Conservation (phyloP, 2,888 invertebrate genomes). For the Pseudococcus jackbeardsleyi region DNA sequence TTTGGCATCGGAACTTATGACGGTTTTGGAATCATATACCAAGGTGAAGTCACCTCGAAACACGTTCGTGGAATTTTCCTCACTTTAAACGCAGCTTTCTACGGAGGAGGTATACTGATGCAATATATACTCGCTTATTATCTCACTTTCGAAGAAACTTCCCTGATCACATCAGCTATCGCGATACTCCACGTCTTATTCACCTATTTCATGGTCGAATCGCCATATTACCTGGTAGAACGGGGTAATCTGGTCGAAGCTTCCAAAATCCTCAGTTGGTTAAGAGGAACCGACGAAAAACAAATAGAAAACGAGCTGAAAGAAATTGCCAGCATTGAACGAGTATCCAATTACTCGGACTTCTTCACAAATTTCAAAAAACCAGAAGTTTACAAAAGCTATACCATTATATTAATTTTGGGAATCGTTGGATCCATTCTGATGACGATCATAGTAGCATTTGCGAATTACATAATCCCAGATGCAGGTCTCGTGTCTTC, state of each 20-base stretch:
- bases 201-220: slow-evolving; percentile 14
- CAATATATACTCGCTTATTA: not conserved
- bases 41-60: not conserved
- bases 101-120: not conserved
- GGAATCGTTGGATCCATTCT: not conserved
- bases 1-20: slow-evolving; percentile 26
- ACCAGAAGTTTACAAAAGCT: slow-evolving; percentile 25
- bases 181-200: not conserved
- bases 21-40: slow-evolving; percentile 8
- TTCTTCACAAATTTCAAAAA: not conserved
- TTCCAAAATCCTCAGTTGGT: not conserved
- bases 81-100: not conserved
- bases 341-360: not conserved
- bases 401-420: not conserved
- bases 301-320: not conserved
- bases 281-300: slow-evolving; percentile 1
- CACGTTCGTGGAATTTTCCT: not conserved
- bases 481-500: not conserved
- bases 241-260: not conserved
- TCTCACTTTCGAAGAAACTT: not conserved
- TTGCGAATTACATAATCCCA: not conserved
- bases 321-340: not conserved
- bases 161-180: not conserved
- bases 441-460: not conserved
- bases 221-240: not conserved